Evolutionary conservation across 2,797 vertebrate species (phyloP).

Genomic region (Simalia tracyae): DNA sequence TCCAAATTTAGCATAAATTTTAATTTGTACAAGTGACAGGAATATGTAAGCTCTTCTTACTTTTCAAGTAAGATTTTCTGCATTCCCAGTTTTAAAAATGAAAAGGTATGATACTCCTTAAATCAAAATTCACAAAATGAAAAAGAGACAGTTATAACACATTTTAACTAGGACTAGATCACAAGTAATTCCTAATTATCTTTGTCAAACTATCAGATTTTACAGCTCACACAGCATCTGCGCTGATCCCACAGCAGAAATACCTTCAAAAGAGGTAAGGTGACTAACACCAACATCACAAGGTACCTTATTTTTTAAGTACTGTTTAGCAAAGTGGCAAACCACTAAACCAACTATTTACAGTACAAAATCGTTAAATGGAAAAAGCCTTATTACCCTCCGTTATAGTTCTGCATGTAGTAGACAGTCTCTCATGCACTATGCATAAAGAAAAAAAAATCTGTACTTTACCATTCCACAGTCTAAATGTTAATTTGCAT

Average conservation of each 20-base stretch:
- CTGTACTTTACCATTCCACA: background rate
- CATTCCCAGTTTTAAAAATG: background rate
- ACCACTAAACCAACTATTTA: background rate
- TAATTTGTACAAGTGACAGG: rapidly evolving
- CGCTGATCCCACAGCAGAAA: background rate
- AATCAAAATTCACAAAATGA: slow-evolving; percentile 29
- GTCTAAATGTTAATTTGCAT: background rate
- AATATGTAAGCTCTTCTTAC: rapidly evolving
- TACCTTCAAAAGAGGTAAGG: background rate
- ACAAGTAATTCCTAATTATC: background rate
- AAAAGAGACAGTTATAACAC: background rate
- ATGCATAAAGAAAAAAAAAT: background rate
- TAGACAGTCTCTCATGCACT: background rate
- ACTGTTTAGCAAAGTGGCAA: background rate
- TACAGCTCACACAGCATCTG: background rate
- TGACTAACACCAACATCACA: background rate
- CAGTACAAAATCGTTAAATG: background rate
- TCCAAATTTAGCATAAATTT: background rate
- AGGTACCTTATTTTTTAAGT: background rate
- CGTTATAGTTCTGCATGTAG: background rate
- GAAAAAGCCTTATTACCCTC: background rate
- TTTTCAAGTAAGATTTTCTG: background rate
- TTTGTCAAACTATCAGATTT: background rate
- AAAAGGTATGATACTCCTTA: background rate
- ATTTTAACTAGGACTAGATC: background rate